These are phyloP conservation scores for Camponotus pennsylvanicus DNA, from an alignment of 1,140 invertebrate genomes.

Conservation along the genomic window DNA sequence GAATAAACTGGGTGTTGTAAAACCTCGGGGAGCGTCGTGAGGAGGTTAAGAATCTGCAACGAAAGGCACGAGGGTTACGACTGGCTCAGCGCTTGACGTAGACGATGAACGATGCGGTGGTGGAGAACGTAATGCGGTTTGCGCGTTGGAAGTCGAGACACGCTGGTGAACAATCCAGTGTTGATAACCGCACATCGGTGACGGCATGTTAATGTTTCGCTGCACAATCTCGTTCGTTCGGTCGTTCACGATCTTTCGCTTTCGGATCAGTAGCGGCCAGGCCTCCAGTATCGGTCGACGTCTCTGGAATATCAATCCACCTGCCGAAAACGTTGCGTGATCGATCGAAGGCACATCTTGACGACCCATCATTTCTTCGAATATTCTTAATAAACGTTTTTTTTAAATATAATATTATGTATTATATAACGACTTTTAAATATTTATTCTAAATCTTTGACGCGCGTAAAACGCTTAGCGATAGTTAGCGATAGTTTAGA, in stretches of 20 bases:
- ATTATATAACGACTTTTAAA: no score
- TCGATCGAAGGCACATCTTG: neutral
- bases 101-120: constrained; percentile 50
- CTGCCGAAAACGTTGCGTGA: neutral
- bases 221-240: constrained; percentile 70
- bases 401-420: no score
- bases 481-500: no score
- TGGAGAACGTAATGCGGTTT: constrained; percentile 60
- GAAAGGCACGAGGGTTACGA: constrained; percentile 42
- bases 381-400: constrained; percentile 13
- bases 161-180: constrained; percentile 78
- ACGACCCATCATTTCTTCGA: neutral
- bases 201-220: constrained; percentile 79
- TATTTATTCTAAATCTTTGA: no score
- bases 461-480: no score
- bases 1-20: constrained; percentile 65
- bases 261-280: constrained; percentile 36
- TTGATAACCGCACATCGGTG: constrained; percentile 78
- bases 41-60: constrained; percentile 57
- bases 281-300: constrained; percentile 69
- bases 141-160: constrained; percentile 78
- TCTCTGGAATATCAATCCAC: constrained; percentile 74
- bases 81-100: constrained; percentile 42
- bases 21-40: constrained; percentile 61
- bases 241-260: constrained; percentile 54